phyloP scores from a whole-genome alignment of 2,888 invertebrate genomes.

The Phymatocera aterrima region DNA sequence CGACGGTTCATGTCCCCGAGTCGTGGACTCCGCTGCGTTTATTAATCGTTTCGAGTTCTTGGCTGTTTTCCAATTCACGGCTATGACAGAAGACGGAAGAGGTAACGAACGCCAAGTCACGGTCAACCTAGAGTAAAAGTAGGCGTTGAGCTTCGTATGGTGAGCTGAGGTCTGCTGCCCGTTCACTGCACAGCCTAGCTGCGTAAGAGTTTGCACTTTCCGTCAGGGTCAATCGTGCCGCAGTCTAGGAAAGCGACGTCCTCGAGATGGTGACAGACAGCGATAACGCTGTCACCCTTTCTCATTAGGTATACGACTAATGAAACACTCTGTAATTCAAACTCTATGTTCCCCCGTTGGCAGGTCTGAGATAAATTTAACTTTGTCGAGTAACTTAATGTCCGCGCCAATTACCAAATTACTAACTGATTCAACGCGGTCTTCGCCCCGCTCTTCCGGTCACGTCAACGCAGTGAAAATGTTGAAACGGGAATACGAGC shows the following conservation, averaged over 20 bases:
- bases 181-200: neutral
- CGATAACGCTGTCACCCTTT: neutral
- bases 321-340: too few relatives aligned
- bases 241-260: neutral
- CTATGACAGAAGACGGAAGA: neutral
- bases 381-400: neutral
- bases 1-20: neutral
- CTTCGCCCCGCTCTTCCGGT: neutral
- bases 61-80: neutral
- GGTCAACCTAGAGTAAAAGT: slow-evolving; percentile 27
- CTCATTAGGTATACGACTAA: too few relatives aligned
- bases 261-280: neutral
- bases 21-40: neutral
- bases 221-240: slow-evolving; percentile 2
- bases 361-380: too few relatives aligned
- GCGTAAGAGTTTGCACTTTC: slow-evolving; percentile 8
- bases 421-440: neutral
- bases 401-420: neutral
- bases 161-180: slow-evolving; percentile 12
- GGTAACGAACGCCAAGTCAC: neutral
- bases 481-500: neutral
- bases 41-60: neutral
- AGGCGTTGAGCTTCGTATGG: neutral
- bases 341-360: too few relatives aligned
- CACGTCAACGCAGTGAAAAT: neutral